Base-by-base conservation (phyloP, 2,888 invertebrate species). In the Hypomecis atomaria region DNA sequence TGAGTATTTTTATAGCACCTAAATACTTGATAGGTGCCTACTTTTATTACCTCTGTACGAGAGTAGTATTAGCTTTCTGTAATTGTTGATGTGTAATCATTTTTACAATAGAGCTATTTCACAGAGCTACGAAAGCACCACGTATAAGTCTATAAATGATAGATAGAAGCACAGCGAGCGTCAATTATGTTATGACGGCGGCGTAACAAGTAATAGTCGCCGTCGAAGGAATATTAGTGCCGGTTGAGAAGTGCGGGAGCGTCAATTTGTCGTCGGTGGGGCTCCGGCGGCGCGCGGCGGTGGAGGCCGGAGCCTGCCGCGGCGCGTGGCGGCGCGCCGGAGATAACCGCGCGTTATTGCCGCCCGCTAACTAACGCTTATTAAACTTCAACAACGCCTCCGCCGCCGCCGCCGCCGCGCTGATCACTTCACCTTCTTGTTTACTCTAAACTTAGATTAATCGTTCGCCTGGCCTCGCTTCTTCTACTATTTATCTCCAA, bases 391-490 rank as follows among this genome's bases (percentile, higher is more conserved):
- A 90, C 91, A 89, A 85, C 88, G 90, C 85, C 83, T 82, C 83
- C 85, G 52, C 64, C 64, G 59, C 59, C n/a, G n/a, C n/a, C n/a
- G n/a, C 23, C 56, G 42, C 64, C 53, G 58, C 59, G 89, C 88
- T 89, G 92, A 92, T 92, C 92, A 90, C 91, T 92, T 90, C 89
- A 89, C 89, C 90, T 86, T 88, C 87, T 90, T 90, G 91, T 89
- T 91, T 88, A 86, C 88, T 88, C 86, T 87, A 89, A 91, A 92
- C 88, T 91, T 90, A 91, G 89, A 92, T 91, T 92, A 90, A 92
- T 92, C 87, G 90, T 83, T 86, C 71, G 84, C 80, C 76, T 77
- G 80, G 76, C 83, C 84, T 82, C 81, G 82, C 80, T 78, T 72
- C 77, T 79, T 68, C 75, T 69, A 73, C 85, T 84, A 86, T 87